A percentile compares a stretch with the other conserved stretches of the same genome.
Conservation (phyloP, 2,113 vertebrate genomes). For the Myanophis thanlyinensis region DNA sequence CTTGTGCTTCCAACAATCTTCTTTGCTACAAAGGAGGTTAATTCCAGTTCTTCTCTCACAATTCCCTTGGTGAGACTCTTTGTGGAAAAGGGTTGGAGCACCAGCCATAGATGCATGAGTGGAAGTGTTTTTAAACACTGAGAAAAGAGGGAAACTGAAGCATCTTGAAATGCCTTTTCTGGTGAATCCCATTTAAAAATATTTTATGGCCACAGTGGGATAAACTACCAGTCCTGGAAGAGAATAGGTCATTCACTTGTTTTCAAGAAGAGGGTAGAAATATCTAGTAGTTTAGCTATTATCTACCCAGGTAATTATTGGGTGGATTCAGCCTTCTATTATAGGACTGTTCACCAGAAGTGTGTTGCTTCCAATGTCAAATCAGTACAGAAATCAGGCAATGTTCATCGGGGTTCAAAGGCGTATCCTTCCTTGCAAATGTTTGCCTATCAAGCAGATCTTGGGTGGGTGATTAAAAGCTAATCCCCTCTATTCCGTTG, state of each 20-base stretch:
- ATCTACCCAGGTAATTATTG: background rate
- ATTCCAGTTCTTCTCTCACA: background rate
- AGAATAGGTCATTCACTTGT: background rate
- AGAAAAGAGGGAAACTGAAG: background rate
- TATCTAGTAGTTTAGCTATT: background rate
- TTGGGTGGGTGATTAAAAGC: background rate
- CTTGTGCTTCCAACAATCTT: background rate
- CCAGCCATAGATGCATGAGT: background rate
- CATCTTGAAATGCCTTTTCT: background rate
- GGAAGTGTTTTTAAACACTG: background rate
- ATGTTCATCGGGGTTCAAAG: fast-evolving
- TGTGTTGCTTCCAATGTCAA: background rate
- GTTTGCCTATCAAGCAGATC: background rate
- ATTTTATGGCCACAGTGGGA: background rate
- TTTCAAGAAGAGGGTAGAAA: background rate
- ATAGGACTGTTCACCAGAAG: background rate
- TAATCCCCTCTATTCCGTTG: background rate
- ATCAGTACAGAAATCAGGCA: background rate
- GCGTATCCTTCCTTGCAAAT: background rate
- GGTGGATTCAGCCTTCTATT: background rate
- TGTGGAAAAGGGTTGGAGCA: too few species aligned
- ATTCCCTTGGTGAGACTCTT: background rate
- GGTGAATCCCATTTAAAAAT: background rate
- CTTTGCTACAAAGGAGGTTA: background rate
- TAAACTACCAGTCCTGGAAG: background rate